Evolutionary conservation across 2,888 invertebrate genomes (phyloP).

Genomic region (Erebia aethiops): DNA sequence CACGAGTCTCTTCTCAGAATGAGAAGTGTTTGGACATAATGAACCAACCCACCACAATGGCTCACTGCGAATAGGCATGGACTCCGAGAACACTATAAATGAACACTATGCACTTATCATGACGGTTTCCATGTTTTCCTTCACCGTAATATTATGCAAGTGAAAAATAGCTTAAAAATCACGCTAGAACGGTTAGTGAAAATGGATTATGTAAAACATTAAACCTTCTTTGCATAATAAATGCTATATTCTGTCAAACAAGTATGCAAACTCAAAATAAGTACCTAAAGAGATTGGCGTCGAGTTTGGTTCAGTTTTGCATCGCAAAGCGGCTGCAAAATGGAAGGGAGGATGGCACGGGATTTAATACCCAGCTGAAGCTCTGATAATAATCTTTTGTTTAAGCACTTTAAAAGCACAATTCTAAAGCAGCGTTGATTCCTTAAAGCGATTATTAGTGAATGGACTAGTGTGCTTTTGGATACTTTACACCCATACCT

Average conservation of each 20-base stretch:
- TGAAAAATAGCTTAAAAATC: too few species aligned
- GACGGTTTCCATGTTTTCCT: too few species aligned
- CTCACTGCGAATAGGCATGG: too few species aligned
- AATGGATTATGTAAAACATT: background rate
- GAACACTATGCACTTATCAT: too few species aligned
- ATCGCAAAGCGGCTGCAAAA: conserved; percentile 23
- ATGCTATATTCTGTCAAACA: background rate
- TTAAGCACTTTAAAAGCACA: conserved; percentile 12
- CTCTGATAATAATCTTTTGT: conserved; percentile 11
- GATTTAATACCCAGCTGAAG: conserved; percentile 21
- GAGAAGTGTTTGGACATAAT: too few species aligned
- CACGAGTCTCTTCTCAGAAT: too few species aligned
- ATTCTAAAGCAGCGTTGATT: background rate
- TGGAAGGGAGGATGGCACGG: conserved; percentile 13
- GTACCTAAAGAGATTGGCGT: conserved; percentile 4
- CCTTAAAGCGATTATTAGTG: conserved; percentile 3
- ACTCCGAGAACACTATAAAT: too few species aligned
- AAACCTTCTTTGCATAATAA: background rate
- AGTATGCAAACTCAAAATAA: conserved; percentile 7
- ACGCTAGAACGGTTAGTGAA: too few species aligned
- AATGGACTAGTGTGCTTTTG: background rate
- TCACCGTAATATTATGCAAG: too few species aligned
- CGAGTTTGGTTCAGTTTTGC: conserved; percentile 24
- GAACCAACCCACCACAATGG: too few species aligned
- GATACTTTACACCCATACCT: too few species aligned